Evolutionary conservation across 2,113 vertebrate species (phyloP), one percentile per base, ranked within the genome.

Genomic region (Pardalotus punctatus): DNA sequence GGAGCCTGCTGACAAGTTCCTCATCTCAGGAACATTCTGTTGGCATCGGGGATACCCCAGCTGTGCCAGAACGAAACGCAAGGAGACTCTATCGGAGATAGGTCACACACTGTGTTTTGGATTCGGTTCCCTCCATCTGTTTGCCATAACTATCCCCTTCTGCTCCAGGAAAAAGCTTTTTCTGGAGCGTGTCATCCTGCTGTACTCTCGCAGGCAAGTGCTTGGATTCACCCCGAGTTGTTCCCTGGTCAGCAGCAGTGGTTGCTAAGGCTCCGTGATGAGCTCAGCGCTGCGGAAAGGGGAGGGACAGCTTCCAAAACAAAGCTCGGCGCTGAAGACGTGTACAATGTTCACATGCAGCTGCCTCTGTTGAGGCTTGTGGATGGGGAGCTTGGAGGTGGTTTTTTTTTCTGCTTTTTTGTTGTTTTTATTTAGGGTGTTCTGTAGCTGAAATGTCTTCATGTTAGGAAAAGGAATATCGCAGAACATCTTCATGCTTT

Each of bases 101-200:
- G 90, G 94, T 97, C 90, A 88, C 93, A 95, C 92, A 90, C 69
- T 90, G 86, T 90, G 90, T 89, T 83, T 96, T 93, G 94, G 93
- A 94, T 70, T 71, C 48, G 9, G 43, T 35, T 66, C 56, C 64
- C 50, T 74, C 87, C 96, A 96, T 96, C 96, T 96, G 94, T 95
- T 95, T 96, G 93, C 90, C 87, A 86, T 96, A 93, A 95, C 87
- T 77, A 23, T 72, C 74, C 74, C 76, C 67, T 92, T n/a, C 54
- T 74, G 58, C 43, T 96, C 95, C 93, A 96, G 90, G 94, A 94
- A 91, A 96, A 96, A 66, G 65, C 83, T 92, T 86, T 92, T 95
- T 94, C 87, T 97, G 93, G 89, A 95, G 80, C 72, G 35, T 87
- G 65, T 94, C 51, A 74, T 60, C 38, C 47, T 28, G 69, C 64